A percentile compares a stretch with the other conserved stretches of the same genome.
These are phyloP conservation scores for Bathynomus jamesi DNA, from an alignment of 1,140 invertebrate genomes.

Conservation along the genomic window DNA sequence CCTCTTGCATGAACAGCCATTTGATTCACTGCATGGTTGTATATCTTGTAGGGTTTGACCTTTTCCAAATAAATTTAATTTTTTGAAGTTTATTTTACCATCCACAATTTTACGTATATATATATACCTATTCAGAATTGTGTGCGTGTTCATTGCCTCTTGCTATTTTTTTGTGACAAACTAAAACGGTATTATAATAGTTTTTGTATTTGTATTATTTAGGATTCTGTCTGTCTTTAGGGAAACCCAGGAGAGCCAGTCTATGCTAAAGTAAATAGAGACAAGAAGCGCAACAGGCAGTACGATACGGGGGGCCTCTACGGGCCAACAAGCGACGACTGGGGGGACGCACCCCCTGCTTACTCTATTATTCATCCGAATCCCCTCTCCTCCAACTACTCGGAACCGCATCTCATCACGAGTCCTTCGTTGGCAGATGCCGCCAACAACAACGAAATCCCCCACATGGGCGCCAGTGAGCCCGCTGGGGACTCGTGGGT, in stretches of 20 bases:
- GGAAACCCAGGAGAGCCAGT: conserved; percentile 60
- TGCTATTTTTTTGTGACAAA: too few species aligned
- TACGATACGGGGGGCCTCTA: conserved; percentile 22
- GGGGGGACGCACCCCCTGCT: not conserved
- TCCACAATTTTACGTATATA: too few species aligned
- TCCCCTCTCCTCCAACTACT: not conserved
- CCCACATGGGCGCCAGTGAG: not conserved
- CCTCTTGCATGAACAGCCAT: too few species aligned
- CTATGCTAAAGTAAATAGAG: conserved; percentile 71
- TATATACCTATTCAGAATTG: too few species aligned
- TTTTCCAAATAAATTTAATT: too few species aligned
- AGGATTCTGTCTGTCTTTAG: too few species aligned
- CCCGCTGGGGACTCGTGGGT: not conserved
- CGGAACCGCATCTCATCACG: not conserved
- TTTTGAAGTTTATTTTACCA: too few species aligned
- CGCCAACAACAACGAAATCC: not conserved
- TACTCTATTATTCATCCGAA: not conserved
- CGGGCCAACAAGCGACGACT: conserved; percentile 3
- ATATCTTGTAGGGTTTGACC: too few species aligned
- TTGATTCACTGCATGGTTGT: too few species aligned
- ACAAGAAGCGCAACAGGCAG: conserved; percentile 52
- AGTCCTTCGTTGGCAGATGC: not conserved
- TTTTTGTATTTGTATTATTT: too few species aligned
- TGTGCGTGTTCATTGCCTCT: too few species aligned
- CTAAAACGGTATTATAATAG: too few species aligned